phyloP scores from a whole-genome alignment of 2,888 invertebrate genomes.

The Sarcophaga subvicina region DNA sequence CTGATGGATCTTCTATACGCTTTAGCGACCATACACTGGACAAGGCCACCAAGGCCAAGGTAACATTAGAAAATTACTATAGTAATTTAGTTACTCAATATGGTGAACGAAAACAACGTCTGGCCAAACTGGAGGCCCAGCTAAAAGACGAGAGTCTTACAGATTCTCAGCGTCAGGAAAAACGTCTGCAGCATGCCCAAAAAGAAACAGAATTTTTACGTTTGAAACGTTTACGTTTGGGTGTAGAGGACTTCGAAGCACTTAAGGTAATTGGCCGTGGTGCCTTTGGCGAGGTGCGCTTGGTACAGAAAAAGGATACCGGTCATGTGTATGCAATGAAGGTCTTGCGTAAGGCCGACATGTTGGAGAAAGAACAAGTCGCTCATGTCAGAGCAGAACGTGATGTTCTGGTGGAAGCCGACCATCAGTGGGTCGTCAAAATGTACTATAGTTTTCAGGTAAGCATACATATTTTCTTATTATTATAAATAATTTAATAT shows the following conservation, averaged over 20 bases:
- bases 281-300: conserved; percentile 96
- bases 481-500: no score
- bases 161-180: conserved; percentile 95
- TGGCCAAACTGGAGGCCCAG: conserved; percentile 97
- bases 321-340: conserved; percentile 99
- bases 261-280: conserved; percentile 97
- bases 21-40: conserved; percentile 98
- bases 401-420: conserved; percentile 99
- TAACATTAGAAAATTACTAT: conserved; percentile 99
- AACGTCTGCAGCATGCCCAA: conserved; percentile 95
- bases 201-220: conserved; percentile 99
- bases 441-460: conserved; percentile 99
- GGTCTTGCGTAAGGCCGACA: conserved; percentile 98
- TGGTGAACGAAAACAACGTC: conserved; percentile 97
- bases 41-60: conserved; percentile 99
- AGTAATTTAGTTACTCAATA: conserved; percentile 98
- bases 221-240: conserved; percentile 96
- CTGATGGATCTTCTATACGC: conserved; percentile 85
- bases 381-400: conserved; percentile 99
- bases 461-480: conserved; percentile 48
- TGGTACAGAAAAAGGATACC: conserved; percentile 99
- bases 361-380: conserved; percentile 99
- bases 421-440: conserved; percentile 99
- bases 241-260: conserved; percentile 99
- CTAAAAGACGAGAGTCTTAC: conserved; percentile 97